Base-by-base conservation (phyloP, 30 jellyfish, hydroid and myxozoan genomes). In the Pseudorhiza aurosa region DNA sequence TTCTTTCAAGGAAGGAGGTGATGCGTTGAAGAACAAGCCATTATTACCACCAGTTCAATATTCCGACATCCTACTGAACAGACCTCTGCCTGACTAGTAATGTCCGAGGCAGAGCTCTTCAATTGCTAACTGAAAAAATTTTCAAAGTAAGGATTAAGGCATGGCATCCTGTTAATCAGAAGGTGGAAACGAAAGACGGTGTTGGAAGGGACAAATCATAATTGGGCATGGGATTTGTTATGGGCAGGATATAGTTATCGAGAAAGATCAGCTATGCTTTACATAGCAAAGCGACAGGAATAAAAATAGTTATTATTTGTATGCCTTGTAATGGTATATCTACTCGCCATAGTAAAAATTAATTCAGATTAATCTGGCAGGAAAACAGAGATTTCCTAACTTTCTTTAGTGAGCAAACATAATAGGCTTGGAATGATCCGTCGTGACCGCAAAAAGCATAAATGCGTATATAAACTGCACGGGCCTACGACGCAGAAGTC, bases 331-430 rank as follows among this genome's bases (percentile, higher is more conserved):
- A 70, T 70, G 46, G 71, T 19, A 70, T 31, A 49, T 47, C 32
- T 15, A 10, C 58, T 46, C 58, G 14, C 70, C 72, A 42, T 29
- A 33, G 58, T 49, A 42, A 30, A 37, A 46, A 28, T 47, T 31
- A 70, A 70, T 31, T 33, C 57, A 45, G 83, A 77, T 65, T 58
- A 77, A 77, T 59, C 89, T 77, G 31, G 33, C 81, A 50, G 82
- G 89, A 63, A 77, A 59, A 77, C 81, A 77, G 65, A 36, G 89
- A 77, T 77, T 77, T 77, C 82, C 89, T 63, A 42, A 60, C 40
- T 77, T 77, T 63, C 81, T 77, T 39, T 58, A 58, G 68, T 51
- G 40, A 50, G 89, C 37, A 77, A 77, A 77, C 75, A 77, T 30
- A 26, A 65, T 31, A 18, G 89, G 72, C 60, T 77, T 11, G 89